Conservation (phyloP, 2,888 invertebrate genomes). For the Heteromyza rotundicornis region DNA sequence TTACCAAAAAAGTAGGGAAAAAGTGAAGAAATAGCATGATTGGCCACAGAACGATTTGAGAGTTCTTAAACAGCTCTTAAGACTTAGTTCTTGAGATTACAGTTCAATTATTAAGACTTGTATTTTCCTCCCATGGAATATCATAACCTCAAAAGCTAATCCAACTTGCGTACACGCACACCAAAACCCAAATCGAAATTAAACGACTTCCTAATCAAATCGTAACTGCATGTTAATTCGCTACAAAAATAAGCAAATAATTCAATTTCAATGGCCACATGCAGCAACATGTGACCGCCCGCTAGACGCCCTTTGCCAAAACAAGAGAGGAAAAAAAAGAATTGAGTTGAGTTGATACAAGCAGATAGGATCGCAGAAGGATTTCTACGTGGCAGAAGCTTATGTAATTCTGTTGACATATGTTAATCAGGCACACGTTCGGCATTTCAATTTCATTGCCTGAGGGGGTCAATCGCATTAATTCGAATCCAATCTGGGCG, state of each 20-base stretch:
- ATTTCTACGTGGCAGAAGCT: conserved; percentile 37
- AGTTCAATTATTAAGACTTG: no score
- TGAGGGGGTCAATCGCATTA: conserved; percentile 58
- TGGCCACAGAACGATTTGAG: no score
- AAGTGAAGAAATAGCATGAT: no score
- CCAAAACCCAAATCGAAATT: no score
- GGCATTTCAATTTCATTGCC: conserved; percentile 40
- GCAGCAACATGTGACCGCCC: not conserved
- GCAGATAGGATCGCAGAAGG: conserved; percentile 25
- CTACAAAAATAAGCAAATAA: conserved; percentile 52
- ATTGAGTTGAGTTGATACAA: not conserved
- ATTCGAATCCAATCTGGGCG: conserved; percentile 57
- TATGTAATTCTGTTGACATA: conserved; percentile 60
- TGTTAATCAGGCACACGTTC: conserved; percentile 62
- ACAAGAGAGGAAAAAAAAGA: no score
- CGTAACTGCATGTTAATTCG: conserved; percentile 46
- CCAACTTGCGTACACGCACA: no score
- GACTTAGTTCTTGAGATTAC: no score
- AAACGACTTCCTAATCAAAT: not conserved
- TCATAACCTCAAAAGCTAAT: no score
- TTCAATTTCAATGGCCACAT: conserved; percentile 44
- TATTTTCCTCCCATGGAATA: no score
- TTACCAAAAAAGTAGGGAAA: no score
- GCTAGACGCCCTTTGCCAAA: conserved; percentile 30
- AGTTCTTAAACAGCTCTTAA: no score